A percentile compares a stretch with the other conserved stretches of the same genome.
Evolutionary conservation across 2,113 vertebrate species (phyloP).

Genomic region (Lates calcarifer): DNA sequence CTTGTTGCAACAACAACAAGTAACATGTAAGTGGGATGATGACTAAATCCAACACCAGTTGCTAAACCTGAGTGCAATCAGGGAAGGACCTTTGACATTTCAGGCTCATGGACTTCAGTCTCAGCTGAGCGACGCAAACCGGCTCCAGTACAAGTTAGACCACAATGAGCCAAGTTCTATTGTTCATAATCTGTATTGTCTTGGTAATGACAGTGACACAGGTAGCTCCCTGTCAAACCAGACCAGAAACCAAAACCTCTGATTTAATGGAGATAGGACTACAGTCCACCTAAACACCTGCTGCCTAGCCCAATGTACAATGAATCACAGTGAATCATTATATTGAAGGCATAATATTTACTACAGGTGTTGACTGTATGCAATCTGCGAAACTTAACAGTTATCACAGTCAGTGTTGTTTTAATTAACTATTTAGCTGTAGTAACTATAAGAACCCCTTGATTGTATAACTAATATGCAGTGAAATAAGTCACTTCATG

Average conservation of each 20-base stretch:
- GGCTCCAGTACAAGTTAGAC: slow-evolving; percentile 3
- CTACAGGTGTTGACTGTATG: not conserved
- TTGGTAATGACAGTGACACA: not conserved
- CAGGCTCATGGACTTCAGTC: slow-evolving; percentile 20
- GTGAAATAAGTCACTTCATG: not conserved
- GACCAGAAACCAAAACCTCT: slow-evolving; percentile 7
- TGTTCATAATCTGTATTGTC: not conserved
- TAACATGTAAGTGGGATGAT: not conserved
- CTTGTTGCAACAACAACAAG: not conserved
- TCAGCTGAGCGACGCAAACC: slow-evolving; percentile 22
- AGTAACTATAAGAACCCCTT: not conserved
- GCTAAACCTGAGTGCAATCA: not conserved
- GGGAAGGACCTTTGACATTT: slow-evolving; percentile 10
- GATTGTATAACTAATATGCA: not conserved
- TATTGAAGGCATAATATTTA: no score
- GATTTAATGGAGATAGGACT: not conserved
- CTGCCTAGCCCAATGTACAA: no score
- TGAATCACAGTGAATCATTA: not conserved
- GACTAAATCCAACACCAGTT: not conserved
- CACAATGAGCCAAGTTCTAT: not conserved
- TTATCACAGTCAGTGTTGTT: not conserved
- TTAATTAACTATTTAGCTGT: not conserved
- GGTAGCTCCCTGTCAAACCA: slow-evolving; percentile 10
- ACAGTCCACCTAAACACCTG: not conserved
- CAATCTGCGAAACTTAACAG: not conserved